These are phyloP conservation scores for Thecophora atra DNA, from an alignment of 2,888 invertebrate species.

Conservation along the genomic window DNA sequence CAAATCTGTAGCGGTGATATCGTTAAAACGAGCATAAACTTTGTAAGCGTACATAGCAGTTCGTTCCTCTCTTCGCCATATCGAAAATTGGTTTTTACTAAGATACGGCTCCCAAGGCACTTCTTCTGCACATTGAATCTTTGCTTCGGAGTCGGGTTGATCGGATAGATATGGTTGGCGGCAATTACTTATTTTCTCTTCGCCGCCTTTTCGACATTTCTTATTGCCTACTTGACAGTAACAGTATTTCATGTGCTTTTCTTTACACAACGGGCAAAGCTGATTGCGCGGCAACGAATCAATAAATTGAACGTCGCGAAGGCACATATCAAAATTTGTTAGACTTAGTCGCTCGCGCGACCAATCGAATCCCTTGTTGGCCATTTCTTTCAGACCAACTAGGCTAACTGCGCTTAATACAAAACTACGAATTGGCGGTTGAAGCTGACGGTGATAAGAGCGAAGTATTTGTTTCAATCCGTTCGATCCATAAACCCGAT, in stretches of 20 bases:
- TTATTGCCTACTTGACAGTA: conserved; percentile 58
- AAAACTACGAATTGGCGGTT: conserved; percentile 68
- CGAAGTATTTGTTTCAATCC: conserved; percentile 69
- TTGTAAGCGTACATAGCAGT: conserved; percentile 83
- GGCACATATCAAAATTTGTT: conserved; percentile 69
- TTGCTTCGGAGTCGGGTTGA: conserved; percentile 24
- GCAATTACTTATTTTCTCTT: conserved; percentile 67
- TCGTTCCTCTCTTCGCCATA: conserved; percentile 80
- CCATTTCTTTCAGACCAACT: conserved; percentile 63
- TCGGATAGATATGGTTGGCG: conserved; percentile 33
- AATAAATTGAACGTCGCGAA: conserved; percentile 71
- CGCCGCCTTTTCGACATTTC: conserved; percentile 43
- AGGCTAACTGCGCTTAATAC: conserved; percentile 70
- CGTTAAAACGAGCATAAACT: conserved; percentile 84
- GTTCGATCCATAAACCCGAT: conserved; percentile 72
- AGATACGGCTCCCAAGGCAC: conserved; percentile 75
- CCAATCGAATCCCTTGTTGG: conserved; percentile 70
- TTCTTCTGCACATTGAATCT: conserved; percentile 51
- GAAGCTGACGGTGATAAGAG: conserved; percentile 58
- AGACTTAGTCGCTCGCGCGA: conserved; percentile 70
- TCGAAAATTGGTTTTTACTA: conserved; percentile 79
- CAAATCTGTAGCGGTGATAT: conserved; percentile 82
- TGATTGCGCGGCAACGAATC: conserved; percentile 68
- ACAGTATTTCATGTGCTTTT: conserved; percentile 57
- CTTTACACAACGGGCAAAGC: conserved; percentile 60